Percentiles rank a stretch among this genome's conserved stretches.
Evolutionary conservation across 2,888 invertebrate genomes (phyloP).

Genomic region (Hecatera dysodea): DNA sequence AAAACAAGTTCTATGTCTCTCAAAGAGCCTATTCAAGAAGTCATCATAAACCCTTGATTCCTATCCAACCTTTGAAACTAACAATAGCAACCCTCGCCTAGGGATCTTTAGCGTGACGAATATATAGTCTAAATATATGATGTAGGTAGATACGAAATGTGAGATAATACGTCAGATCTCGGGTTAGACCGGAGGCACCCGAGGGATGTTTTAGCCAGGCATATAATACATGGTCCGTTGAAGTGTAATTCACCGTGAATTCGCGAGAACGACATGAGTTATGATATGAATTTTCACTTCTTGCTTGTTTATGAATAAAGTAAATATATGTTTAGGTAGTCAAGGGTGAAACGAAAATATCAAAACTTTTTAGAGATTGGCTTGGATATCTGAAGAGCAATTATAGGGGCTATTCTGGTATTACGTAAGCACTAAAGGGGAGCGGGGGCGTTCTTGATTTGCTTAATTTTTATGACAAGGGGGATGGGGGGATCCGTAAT

Average conservation of each 20-base stretch:
- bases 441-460: too few species aligned
- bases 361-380: neutral
- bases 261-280: constrained; percentile 70
- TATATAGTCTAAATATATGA: constrained; percentile 32
- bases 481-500: too few species aligned
- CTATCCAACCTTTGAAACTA: constrained; percentile 7
- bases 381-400: too few species aligned
- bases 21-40: neutral
- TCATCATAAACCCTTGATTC: neutral
- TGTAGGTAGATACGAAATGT: constrained; percentile 27
- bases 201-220: constrained; percentile 45
- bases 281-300: constrained; percentile 68
- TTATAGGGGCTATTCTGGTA: too few species aligned
- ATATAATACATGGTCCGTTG: constrained; percentile 54
- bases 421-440: too few species aligned
- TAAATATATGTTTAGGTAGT: neutral
- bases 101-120: constrained; percentile 1
- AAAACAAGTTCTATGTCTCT: neutral
- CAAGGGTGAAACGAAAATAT: neutral
- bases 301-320: constrained; percentile 21
- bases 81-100: constrained; percentile 7
- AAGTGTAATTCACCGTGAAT: constrained; percentile 61
- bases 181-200: constrained; percentile 33
- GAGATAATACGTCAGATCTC: constrained; percentile 48
- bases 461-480: too few species aligned